These are phyloP conservation scores for Columba livia DNA, from an alignment of 2,113 vertebrate species.

Conservation along the genomic window DNA sequence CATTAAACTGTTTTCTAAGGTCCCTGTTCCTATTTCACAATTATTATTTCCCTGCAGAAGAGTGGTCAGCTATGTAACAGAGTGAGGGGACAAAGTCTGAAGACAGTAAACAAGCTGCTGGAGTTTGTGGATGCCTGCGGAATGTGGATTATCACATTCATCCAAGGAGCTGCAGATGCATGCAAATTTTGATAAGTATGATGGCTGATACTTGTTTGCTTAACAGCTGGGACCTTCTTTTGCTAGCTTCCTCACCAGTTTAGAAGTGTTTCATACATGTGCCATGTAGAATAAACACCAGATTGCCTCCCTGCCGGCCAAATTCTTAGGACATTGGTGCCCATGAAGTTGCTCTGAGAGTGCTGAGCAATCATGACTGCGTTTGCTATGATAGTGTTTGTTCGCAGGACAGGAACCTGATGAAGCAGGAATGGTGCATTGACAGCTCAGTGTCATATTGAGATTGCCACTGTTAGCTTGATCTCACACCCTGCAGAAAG, in stretches of 20 bases:
- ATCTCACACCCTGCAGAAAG: not conserved
- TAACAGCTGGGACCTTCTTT: not conserved
- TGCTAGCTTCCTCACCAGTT: not conserved
- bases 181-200: not conserved
- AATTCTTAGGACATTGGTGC: not conserved
- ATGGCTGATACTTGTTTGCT: constrained; percentile 6
- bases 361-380: not conserved
- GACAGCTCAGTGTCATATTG: not conserved
- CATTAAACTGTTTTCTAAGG: not conserved
- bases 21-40: not conserved
- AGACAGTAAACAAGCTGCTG: accelerated
- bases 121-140: not conserved
- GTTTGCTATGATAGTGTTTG: not conserved
- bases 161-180: not conserved
- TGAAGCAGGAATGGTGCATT: not conserved
- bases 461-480: not conserved
- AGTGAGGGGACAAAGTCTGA: not conserved
- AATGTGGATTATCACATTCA: not conserved
- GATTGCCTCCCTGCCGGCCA: constrained; percentile 35
- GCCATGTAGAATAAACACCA: constrained; percentile 4
- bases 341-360: not conserved
- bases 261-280: constrained; percentile 13
- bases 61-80: not conserved
- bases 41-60: not conserved
- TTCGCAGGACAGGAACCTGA: not conserved